phyloP scores from a whole-genome alignment of 2,888 invertebrate genomes.

The Trachelus stipa region DNA sequence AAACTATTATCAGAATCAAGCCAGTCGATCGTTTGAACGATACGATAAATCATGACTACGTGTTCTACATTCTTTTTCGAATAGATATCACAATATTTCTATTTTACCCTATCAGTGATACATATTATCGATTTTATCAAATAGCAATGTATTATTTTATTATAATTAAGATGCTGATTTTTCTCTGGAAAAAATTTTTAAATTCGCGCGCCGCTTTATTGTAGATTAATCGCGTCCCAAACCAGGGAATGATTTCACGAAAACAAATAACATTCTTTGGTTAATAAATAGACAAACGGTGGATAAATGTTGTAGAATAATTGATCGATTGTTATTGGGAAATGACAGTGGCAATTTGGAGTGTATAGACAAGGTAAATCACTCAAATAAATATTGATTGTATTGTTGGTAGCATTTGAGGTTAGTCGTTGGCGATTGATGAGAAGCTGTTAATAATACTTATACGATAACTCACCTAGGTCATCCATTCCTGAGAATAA shows the following conservation, averaged over 20 bases:
- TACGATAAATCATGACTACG: not conserved
- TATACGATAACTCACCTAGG: constrained; percentile 53
- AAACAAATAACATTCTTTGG: not conserved
- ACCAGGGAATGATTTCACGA: not conserved
- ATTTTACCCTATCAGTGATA: not conserved
- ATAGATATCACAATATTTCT: not conserved
- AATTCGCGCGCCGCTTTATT: not conserved
- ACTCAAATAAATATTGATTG: not conserved
- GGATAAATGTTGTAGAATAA: not conserved
- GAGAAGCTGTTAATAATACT: constrained; percentile 24
- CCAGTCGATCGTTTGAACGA: not conserved
- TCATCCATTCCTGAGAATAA: constrained; percentile 52
- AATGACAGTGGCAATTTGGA: not conserved
- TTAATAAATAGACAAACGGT: not conserved
- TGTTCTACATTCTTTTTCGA: not conserved
- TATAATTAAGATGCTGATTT: not conserved
- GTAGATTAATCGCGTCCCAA: not conserved
- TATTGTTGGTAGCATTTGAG: constrained; percentile 28
- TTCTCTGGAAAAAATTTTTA: not conserved
- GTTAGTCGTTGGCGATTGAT: constrained; percentile 28
- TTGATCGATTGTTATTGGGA: not conserved
- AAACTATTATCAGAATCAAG: no score
- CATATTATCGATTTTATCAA: not conserved
- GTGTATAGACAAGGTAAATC: not conserved
- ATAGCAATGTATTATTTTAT: not conserved